A percentile compares a stretch with the other conserved stretches of the same genome.
Evolutionary conservation across 2,797 vertebrate genomes (phyloP).

Genomic region (Astyanax mexicanus): DNA sequence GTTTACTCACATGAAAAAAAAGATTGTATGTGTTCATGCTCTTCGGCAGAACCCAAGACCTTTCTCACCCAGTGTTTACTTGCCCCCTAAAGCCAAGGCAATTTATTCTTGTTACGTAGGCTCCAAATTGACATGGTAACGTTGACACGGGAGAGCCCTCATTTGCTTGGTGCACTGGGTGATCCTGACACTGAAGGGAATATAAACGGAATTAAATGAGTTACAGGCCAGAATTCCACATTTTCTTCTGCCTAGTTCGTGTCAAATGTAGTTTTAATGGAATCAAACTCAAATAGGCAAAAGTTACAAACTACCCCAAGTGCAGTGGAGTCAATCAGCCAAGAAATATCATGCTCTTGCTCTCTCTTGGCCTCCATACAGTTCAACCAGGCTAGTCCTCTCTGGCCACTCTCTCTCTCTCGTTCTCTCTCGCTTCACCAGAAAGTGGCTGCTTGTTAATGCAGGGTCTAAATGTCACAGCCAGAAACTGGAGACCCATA

Average conservation of each 20-base stretch:
- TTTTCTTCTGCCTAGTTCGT: background rate
- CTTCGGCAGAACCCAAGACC: background rate
- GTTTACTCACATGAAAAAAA: background rate
- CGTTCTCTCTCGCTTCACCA: too few relatives aligned
- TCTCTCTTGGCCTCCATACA: background rate
- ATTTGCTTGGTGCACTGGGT: background rate
- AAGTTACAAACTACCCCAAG: background rate
- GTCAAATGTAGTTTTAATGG: background rate
- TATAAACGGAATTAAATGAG: background rate
- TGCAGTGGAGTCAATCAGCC: background rate
- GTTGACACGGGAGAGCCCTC: background rate
- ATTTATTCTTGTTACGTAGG: background rate
- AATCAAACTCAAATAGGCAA: background rate
- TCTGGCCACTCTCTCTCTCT: background rate
- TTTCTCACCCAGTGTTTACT: too few relatives aligned
- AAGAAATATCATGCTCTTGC: background rate
- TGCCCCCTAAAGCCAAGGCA: background rate
- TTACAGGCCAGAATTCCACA: background rate
- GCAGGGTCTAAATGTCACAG: slow-evolving; percentile 38
- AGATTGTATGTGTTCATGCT: background rate
- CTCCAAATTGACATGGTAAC: background rate
- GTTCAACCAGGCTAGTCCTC: background rate
- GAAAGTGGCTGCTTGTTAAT: background rate
- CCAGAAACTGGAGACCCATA: background rate
- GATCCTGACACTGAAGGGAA: background rate